Evolutionary conservation across 2,888 invertebrate genomes (phyloP), one percentile per base, ranked within the genome.

Genomic region (Spicauda simplicius): DNA sequence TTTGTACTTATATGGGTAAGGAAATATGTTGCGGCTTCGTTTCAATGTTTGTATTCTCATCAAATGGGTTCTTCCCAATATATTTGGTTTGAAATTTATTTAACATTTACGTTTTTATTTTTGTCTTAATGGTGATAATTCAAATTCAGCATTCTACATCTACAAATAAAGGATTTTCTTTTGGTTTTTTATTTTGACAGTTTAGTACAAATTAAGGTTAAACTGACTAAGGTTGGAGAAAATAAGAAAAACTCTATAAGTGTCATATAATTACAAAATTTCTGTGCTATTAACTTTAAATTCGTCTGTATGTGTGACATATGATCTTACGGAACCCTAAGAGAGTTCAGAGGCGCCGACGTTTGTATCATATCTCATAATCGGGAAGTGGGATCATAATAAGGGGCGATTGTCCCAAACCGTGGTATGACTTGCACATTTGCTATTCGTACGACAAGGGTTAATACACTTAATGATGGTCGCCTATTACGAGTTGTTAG

Each of bases 381-480:
- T 81, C 81, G 78, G 79, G 78, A 80, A 78, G 78, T 77, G 61
- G 73, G 70, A 73, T 75, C 74, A 71, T 78, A 75, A 77, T 74
- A 74, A 73, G 73, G 75, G 75, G 72, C 75, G 79, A 77, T 78
- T 79, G 78, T 79, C 74, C 76, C 73, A 75, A 73, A 72, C 70
- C 64, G 64, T 71, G 73, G 72, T 77, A 77, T 92, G 91, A 92
- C 91, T 92, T 91, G 91, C 91, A 79, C 80, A 83, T 89, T 84
- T 77, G 77, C 79, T 76, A 81, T 79, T 80, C 77, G 79, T 81
- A 71, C 78, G 74, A 87, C 86, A 83, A 86, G 90, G 92, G 92
- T 91, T 92, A 93, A 92, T 86, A 85, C 80, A 87, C 85, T 89
- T 91, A 91, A 92, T 90, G 90, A 89, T 81, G 85, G 83, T 81